phyloP scores from a whole-genome alignment of 2,113 vertebrate species.

The Oxyruncus cristatus region DNA sequence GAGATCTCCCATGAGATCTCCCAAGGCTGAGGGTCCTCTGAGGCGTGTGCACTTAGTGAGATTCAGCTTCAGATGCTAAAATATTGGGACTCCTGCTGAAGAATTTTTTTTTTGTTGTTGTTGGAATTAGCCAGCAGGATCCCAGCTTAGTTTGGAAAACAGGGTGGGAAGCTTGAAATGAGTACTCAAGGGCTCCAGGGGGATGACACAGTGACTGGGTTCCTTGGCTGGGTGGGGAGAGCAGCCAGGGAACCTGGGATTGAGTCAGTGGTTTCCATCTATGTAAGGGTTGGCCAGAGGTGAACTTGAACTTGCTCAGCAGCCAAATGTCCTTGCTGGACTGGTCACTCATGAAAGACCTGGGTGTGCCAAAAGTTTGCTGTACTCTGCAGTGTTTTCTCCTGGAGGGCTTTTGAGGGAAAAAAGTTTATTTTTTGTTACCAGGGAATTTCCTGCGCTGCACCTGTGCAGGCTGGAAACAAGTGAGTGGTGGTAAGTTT shows the following conservation, averaged over 20 bases:
- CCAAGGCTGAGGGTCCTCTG: not conserved
- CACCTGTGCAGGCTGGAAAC: not conserved
- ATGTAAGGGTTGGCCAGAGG: conserved; percentile 69
- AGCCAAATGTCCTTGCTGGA: not conserved
- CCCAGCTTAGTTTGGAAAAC: not conserved
- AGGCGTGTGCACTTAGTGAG: not conserved
- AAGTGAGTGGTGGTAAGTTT: not conserved
- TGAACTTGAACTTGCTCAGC: not conserved
- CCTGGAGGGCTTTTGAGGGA: not conserved
- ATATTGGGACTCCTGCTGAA: not conserved
- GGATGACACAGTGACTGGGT: conserved; percentile 32
- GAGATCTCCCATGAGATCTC: not conserved
- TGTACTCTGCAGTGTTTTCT: not conserved
- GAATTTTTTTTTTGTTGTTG: not conserved
- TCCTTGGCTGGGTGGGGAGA: conserved; percentile 44
- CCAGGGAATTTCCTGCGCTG: not conserved
- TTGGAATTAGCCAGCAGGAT: not conserved
- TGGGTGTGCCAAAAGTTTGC: not conserved
- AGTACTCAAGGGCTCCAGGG: conserved; percentile 8
- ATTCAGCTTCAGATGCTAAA: not conserved
- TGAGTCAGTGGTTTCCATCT: conserved; percentile 66
- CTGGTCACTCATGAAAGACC: not conserved
- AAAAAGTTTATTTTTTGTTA: not conserved
- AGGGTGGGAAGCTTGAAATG: conserved; percentile 40
- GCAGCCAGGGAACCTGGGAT: conserved; percentile 29